A percentile compares a stretch with the other conserved stretches of the same genome.
Conservation (phyloP, 1,140 invertebrate species). For the Brachionus manjavacas region DNA sequence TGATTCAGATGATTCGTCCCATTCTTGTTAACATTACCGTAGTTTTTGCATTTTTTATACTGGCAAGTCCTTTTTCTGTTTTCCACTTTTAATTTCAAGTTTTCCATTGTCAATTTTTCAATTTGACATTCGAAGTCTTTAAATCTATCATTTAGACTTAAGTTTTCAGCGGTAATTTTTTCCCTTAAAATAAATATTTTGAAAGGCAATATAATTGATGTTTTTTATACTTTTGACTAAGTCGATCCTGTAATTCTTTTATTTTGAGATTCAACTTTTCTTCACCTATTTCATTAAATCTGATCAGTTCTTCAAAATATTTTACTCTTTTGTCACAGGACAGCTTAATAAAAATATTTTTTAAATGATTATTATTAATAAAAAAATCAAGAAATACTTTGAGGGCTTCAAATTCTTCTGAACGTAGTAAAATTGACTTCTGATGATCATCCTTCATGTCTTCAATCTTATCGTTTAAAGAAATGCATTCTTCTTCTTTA, state of each 20-base stretch:
- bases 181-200: neutral
- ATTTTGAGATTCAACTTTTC: neutral
- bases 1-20: neutral
- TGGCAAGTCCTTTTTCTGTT: neutral
- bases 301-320: neutral
- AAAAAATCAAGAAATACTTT: neutral
- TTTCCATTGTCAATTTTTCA: neutral
- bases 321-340: neutral
- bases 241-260: neutral
- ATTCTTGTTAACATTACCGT: neutral
- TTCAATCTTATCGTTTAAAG: neutral
- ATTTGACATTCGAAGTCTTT: neutral
- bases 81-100: neutral
- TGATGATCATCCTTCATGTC: neutral
- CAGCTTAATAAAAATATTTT: neutral
- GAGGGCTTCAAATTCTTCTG: neutral
- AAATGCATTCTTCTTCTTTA: neutral
- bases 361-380: neutral
- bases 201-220: neutral
- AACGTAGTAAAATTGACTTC: neutral
- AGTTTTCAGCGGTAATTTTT: neutral
- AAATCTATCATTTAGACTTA: neutral
- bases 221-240: neutral
- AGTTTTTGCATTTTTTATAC: neutral
- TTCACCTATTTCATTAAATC: neutral